These are phyloP conservation scores for Eristalinus aeneus DNA, from an alignment of 2,888 invertebrate species.

Conservation along the genomic window DNA sequence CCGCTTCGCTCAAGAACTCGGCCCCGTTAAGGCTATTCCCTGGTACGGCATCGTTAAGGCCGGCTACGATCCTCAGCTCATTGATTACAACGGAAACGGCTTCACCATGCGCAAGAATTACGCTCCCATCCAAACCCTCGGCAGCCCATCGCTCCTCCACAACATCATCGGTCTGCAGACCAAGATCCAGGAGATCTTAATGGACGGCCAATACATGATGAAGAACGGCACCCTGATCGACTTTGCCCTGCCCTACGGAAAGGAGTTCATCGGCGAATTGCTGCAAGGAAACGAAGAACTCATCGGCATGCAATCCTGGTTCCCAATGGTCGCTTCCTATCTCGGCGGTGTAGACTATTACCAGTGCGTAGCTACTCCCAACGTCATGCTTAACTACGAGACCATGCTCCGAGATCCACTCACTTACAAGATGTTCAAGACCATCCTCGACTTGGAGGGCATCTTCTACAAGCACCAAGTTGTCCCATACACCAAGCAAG, in stretches of 20 bases:
- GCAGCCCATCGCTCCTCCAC: slow-evolving; percentile 75
- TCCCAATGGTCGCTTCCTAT: slow-evolving; percentile 75
- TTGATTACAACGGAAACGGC: slow-evolving; percentile 84
- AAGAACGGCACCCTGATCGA: slow-evolving; percentile 82
- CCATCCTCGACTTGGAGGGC: slow-evolving; percentile 82
- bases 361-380: slow-evolving; percentile 79
- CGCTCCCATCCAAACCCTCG: slow-evolving; percentile 75
- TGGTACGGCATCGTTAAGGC: slow-evolving; percentile 81
- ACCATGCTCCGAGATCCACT: slow-evolving; percentile 88
- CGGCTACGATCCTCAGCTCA: slow-evolving; percentile 84
- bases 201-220: slow-evolving; percentile 81
- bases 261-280: slow-evolving; percentile 85
- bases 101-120: slow-evolving; percentile 83
- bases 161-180: slow-evolving; percentile 78
- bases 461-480: slow-evolving; percentile 83
- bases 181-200: slow-evolving; percentile 82
- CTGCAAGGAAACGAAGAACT: slow-evolving; percentile 83
- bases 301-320: slow-evolving; percentile 76
- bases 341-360: slow-evolving; percentile 74
- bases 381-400: slow-evolving; percentile 84
- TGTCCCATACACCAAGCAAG: slow-evolving; percentile 84
- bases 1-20: slow-evolving; percentile 85
- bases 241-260: slow-evolving; percentile 83
- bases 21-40: slow-evolving; percentile 83
- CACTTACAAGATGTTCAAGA: slow-evolving; percentile 87